A percentile compares a stretch with the other conserved stretches of the same genome.
Conservation (phyloP, 2,113 vertebrate genomes). For the Mustela nigripes region DNA sequence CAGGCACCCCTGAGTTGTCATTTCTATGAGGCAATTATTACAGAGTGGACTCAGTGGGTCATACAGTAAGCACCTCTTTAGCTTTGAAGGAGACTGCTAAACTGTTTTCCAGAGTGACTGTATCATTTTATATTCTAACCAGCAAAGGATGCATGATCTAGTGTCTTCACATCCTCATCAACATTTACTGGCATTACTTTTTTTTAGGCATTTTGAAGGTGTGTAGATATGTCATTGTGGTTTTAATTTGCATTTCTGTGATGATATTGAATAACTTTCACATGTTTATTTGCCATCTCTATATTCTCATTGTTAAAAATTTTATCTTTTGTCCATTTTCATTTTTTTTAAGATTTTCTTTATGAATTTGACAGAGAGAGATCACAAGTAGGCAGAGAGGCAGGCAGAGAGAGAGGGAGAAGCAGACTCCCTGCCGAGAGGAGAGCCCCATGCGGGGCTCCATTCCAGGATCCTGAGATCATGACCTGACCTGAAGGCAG, state of each 20-base stretch:
- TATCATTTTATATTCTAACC: not conserved
- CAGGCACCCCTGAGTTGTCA: not conserved
- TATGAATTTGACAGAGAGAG: no score
- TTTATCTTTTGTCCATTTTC: not conserved
- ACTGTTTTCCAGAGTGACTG: not conserved
- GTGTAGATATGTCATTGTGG: not conserved
- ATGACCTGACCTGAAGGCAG: no score
- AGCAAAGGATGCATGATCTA: not conserved
- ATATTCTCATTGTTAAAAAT: not conserved
- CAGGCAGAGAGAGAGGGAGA: no score
- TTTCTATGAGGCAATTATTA: not conserved
- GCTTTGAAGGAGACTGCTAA: not conserved
- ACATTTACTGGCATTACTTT: not conserved
- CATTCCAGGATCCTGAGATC: no score
- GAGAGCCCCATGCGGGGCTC: no score
- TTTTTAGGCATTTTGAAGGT: slow-evolving; percentile 6
- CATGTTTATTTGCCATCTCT: not conserved
- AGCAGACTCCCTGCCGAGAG: no score
- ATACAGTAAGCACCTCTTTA: not conserved
- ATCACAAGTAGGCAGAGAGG: no score
- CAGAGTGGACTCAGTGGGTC: not conserved
- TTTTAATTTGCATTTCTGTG: not conserved
- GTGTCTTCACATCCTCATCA: not conserved
- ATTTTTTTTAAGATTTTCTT: not conserved
- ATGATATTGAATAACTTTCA: not conserved